Evolutionary conservation across 1,140 invertebrate genomes (phyloP).

Genomic region (Drosophila parvula): DNA sequence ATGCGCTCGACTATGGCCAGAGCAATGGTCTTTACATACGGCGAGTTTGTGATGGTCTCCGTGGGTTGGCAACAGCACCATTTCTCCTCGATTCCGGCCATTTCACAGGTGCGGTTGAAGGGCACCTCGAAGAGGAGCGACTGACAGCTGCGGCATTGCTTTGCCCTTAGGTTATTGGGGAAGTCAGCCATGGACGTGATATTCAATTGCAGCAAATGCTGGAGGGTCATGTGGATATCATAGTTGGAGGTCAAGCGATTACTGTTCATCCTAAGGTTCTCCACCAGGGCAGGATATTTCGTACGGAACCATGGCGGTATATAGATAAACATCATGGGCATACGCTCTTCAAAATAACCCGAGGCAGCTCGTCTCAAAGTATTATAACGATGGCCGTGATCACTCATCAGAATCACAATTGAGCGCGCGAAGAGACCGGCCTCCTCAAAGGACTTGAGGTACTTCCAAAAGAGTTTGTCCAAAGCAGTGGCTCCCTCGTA

Average conservation of each 20-base stretch:
- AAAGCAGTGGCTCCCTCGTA: conserved; percentile 88
- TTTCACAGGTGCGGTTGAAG: conserved; percentile 87
- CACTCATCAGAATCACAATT: conserved; percentile 93
- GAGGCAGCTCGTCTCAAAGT: conserved; percentile 86
- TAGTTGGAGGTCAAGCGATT: conserved; percentile 91
- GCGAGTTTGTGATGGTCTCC: conserved; percentile 47
- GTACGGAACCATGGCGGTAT: conserved; percentile 90
- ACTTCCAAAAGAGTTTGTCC: conserved; percentile 86
- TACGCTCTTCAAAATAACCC: conserved; percentile 93
- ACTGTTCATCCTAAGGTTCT: conserved; percentile 89
- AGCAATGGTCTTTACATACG: background rate
- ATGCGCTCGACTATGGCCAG: conserved; percentile 74
- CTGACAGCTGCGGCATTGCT: conserved; percentile 86
- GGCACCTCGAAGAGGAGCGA: conserved; percentile 88
- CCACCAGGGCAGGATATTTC: conserved; percentile 86
- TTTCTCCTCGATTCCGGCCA: conserved; percentile 88
- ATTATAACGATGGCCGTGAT: conserved; percentile 96
- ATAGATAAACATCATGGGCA: conserved; percentile 92
- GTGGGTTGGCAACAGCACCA: conserved; percentile 91
- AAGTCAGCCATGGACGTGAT: conserved; percentile 20
- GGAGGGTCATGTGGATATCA: conserved; percentile 89
- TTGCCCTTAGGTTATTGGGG: background rate
- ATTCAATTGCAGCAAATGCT: conserved; percentile 80
- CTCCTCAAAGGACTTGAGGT: conserved; percentile 86
- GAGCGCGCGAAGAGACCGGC: conserved; percentile 87